Evolutionary conservation across 2,797 vertebrate genomes (phyloP).

Genomic region (Dicrostonyx torquatus): DNA sequence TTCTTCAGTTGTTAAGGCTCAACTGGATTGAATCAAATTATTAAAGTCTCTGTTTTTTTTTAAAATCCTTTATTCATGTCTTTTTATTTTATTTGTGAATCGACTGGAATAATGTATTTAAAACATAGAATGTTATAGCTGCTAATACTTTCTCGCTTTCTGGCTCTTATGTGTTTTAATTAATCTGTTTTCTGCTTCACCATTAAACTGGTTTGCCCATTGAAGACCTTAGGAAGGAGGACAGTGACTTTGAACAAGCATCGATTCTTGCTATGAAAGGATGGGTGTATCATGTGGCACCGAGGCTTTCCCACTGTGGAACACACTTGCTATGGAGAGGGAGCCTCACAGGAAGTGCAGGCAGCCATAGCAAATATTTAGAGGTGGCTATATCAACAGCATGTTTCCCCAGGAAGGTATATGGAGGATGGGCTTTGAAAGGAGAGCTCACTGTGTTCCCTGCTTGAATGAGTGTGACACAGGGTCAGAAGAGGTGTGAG

Average conservation of each 20-base stretch:
- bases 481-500: neutral
- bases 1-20: constrained; percentile 66
- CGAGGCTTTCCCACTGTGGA: constrained; percentile 63
- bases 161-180: neutral
- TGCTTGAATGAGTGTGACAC: neutral
- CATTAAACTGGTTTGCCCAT: constrained; percentile 23
- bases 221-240: constrained; percentile 68
- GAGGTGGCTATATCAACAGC: constrained; percentile 72
- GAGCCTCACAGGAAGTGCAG: constrained; percentile 61
- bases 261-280: constrained; percentile 70
- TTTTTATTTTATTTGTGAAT: constrained; percentile 72
- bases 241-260: constrained; percentile 79
- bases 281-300: neutral
- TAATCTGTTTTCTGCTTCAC: constrained; percentile 66
- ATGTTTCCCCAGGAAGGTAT: constrained; percentile 57
- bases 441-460: constrained; percentile 50
- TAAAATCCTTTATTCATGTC: constrained; percentile 52
- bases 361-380: constrained; percentile 76
- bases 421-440: constrained; percentile 70
- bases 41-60: constrained; percentile 68
- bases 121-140: constrained; percentile 41
- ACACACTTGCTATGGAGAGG: constrained; percentile 45
- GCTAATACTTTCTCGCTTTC: constrained; percentile 25
- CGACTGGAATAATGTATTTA: constrained; percentile 67
- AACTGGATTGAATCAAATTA: constrained; percentile 65